These are phyloP conservation scores for Gibbula magus DNA, from an alignment of 2,888 invertebrate species.

Conservation along the genomic window DNA sequence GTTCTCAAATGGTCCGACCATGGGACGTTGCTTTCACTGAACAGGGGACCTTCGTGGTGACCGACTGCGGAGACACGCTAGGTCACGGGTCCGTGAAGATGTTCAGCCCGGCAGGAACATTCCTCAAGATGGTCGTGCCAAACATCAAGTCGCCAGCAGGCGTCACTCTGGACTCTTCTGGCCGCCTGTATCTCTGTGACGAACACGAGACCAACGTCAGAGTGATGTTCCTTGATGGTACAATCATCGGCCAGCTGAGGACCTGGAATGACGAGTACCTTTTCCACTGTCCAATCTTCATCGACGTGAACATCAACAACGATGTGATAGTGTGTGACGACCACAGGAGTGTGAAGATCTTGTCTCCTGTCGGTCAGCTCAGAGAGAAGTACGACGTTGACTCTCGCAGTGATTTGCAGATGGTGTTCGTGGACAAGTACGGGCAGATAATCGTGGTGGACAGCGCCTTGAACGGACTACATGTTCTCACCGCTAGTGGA, in stretches of 20 bases:
- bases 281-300: conserved; percentile 5
- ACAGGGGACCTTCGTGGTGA: neutral
- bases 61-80: conserved; percentile 4
- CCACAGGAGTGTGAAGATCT: conserved; percentile 5
- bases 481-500: neutral
- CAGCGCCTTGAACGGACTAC: neutral
- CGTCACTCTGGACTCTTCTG: neutral
- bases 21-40: conserved; percentile 20
- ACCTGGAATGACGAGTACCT: neutral
- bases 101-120: neutral
- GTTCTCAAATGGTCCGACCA: neutral
- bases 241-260: neutral
- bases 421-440: neutral
- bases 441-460: conserved; percentile 10
- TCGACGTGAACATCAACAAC: neutral
- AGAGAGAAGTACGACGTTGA: neutral
- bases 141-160: conserved; percentile 16
- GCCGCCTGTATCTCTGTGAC: neutral
- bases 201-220: neutral
- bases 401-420: neutral
- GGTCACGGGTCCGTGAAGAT: conserved; percentile 1
- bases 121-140: neutral
- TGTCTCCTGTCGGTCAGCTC: neutral
- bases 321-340: conserved; percentile 10
- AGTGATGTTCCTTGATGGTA: neutral